These are phyloP conservation scores for Nothura maculosa DNA, from an alignment of 2,797 vertebrate species.

Conservation along the genomic window DNA sequence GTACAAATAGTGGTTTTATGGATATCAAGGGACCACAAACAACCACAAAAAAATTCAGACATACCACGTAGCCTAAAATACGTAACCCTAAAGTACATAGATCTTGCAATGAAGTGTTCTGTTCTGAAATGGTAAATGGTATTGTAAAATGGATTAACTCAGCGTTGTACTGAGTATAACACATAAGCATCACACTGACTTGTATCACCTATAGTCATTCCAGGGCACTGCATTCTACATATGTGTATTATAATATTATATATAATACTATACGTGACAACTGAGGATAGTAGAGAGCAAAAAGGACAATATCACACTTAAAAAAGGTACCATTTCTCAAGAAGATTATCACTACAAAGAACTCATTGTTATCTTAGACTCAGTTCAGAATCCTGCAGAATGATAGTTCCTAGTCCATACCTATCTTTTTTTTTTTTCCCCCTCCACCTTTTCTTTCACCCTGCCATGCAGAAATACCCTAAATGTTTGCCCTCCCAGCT, in stretches of 20 bases:
- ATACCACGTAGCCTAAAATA: neutral
- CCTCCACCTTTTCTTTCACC: neutral
- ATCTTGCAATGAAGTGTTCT: neutral
- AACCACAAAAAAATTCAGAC: conserved; percentile 7
- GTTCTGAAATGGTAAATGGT: neutral
- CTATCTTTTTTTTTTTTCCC: neutral
- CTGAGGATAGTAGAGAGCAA: neutral
- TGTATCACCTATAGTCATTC: neutral
- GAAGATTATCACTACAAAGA: neutral
- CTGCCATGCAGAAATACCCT: neutral
- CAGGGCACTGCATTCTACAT: neutral
- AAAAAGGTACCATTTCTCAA: neutral
- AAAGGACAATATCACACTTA: neutral
- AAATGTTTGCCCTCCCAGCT: neutral
- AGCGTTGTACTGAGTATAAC: neutral
- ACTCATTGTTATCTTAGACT: neutral
- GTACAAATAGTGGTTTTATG: conserved; percentile 36
- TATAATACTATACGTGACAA: neutral
- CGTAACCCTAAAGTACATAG: neutral
- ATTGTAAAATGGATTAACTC: neutral
- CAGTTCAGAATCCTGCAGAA: neutral
- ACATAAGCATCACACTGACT: neutral
- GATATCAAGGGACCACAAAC: conserved; percentile 14
- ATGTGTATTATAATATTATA: too few relatives aligned
- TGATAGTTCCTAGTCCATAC: neutral